phyloP scores from a whole-genome alignment of 2,113 vertebrate species.

The Saimiri boliviensis region DNA sequence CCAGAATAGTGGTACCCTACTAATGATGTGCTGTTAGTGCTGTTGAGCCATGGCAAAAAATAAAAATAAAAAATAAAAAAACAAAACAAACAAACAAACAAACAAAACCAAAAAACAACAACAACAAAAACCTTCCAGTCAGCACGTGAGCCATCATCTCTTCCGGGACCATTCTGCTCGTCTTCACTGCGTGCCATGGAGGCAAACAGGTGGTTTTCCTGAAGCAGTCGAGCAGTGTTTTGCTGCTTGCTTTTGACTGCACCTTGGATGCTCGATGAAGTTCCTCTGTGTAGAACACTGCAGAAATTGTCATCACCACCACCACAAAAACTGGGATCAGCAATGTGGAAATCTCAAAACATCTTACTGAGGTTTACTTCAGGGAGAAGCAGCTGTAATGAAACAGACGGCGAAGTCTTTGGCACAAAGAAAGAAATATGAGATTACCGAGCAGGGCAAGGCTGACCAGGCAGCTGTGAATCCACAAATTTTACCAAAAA shows the following conservation, averaged over 20 bases:
- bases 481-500: neutral
- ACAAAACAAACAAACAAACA: too few relatives aligned
- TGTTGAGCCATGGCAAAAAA: neutral
- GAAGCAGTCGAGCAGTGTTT: slow-evolving; percentile 89
- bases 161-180: slow-evolving; percentile 84
- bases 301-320: slow-evolving; percentile 92
- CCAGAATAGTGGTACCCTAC: neutral
- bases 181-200: slow-evolving; percentile 85
- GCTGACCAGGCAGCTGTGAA: neutral
- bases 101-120: too few relatives aligned
- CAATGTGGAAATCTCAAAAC: neutral
- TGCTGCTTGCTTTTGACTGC: slow-evolving; percentile 77
- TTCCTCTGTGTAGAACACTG: slow-evolving; percentile 90
- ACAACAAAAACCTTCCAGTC: neutral
- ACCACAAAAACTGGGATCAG: neutral
- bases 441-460: neutral
- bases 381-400: neutral
- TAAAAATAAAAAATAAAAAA: neutral
- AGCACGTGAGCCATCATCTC: slow-evolving; percentile 76
- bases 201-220: slow-evolving; percentile 90
- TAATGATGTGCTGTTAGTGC: neutral
- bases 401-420: neutral
- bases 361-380: neutral
- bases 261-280: slow-evolving; percentile 86
- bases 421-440: neutral